Conservation (phyloP, 1,140 invertebrate genomes). For the Drusus annulatus region DNA sequence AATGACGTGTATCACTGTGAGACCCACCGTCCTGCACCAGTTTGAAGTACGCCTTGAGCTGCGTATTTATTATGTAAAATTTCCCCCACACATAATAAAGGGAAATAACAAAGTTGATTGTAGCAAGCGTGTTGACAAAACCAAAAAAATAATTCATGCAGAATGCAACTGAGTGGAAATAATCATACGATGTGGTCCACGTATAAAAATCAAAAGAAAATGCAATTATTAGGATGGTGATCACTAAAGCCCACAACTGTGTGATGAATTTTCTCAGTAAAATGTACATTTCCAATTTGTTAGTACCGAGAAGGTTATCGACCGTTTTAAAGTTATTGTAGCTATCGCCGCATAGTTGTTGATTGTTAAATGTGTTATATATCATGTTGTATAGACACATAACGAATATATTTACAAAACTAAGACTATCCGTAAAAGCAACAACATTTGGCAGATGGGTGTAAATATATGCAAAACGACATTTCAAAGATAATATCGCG, state of each 20-base stretch:
- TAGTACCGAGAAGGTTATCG: constrained; percentile 4
- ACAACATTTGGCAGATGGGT: not conserved
- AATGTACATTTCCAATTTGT: not conserved
- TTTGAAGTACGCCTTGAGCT: not conserved
- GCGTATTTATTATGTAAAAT: constrained; percentile 8
- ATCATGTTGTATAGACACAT: not conserved
- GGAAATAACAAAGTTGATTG: not conserved
- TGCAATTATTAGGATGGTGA: not conserved
- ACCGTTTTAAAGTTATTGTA: not conserved
- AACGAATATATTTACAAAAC: not conserved
- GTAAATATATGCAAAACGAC: not conserved
- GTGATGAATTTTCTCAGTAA: not conserved
- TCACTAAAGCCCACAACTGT: not conserved
- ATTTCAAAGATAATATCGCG: not conserved
- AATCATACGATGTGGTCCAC: constrained; percentile 19
- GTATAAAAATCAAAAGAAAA: constrained; percentile 4
- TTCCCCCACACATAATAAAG: constrained; percentile 19
- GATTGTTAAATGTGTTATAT: not conserved
- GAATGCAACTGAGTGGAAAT: not conserved
- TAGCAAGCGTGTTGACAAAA: not conserved
- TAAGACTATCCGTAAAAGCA: not conserved
- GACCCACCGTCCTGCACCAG: not conserved
- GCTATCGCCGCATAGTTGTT: not conserved
- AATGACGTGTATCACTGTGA: not conserved
- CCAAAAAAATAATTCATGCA: not conserved